Conservation (phyloP, 2,113 vertebrate genomes). For the Campylomormyrus numenius region DNA sequence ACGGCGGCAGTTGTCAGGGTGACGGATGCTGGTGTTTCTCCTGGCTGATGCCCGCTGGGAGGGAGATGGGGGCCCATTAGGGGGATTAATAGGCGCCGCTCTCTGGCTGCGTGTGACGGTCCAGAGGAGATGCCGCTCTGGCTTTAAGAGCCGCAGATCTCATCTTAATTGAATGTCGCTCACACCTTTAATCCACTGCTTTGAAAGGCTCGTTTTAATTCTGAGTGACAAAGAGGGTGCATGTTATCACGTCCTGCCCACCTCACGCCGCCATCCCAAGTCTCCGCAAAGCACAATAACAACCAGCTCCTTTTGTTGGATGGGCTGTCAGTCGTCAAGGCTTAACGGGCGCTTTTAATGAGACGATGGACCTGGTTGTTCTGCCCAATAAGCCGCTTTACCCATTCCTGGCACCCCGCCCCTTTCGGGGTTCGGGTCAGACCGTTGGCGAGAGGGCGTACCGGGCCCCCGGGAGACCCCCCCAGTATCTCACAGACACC, state of each 20-base stretch:
- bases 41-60: neutral
- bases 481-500: neutral
- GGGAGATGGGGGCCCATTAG: conserved; percentile 50
- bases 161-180: conserved; percentile 68
- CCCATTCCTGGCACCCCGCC: neutral
- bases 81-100: conserved; percentile 56
- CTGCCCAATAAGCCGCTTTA: neutral
- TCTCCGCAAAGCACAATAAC: conserved; percentile 1
- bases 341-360: conserved; percentile 8
- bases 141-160: conserved; percentile 40
- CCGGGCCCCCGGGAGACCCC: neutral
- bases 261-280: neutral
- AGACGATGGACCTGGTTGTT: neutral
- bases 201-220: conserved; percentile 48
- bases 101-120: conserved; percentile 21
- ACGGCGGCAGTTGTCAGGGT: neutral
- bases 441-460: neutral
- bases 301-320: neutral
- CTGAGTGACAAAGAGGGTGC: conserved; percentile 20
- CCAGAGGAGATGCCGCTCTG: neutral
- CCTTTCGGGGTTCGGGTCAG: neutral
- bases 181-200: conserved; percentile 52
- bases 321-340: conserved; percentile 18
- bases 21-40: neutral
- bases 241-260: neutral